Evolutionary conservation across 2,797 vertebrate genomes (phyloP).

Genomic region (Bovichtus variegatus): DNA sequence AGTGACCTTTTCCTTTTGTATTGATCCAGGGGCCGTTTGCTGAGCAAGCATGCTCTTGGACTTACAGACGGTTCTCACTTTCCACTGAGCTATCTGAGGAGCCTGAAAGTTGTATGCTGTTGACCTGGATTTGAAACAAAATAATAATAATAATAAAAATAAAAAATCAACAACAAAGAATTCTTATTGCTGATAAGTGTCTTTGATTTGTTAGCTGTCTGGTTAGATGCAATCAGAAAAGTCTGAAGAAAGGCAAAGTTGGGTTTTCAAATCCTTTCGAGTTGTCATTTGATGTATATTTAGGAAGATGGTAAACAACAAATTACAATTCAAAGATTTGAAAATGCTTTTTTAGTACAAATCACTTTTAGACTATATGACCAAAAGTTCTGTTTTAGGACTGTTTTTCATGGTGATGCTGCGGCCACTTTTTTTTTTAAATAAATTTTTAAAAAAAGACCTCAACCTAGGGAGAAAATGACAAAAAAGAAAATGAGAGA

Average conservation of each 20-base stretch:
- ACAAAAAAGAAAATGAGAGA: no score
- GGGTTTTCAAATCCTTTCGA: neutral
- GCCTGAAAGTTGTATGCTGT: conserved; percentile 71
- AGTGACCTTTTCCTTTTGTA: conserved; percentile 67
- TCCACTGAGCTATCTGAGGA: conserved; percentile 69
- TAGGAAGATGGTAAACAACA: neutral
- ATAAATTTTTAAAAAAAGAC: no score
- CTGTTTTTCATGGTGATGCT: no score
- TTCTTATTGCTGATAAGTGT: conserved; percentile 42
- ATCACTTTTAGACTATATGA: neutral
- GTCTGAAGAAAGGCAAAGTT: no score
- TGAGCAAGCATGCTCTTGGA: conserved; percentile 70
- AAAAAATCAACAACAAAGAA: conserved; percentile 76
- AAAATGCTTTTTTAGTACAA: neutral
- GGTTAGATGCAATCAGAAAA: neutral
- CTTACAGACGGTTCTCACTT: conserved; percentile 53
- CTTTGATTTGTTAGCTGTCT: conserved; percentile 33
- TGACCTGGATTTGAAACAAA: conserved; percentile 82
- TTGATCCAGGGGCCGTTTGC: conserved; percentile 70
- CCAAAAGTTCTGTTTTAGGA: no score
- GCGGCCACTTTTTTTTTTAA: no score
- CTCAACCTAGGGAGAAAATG: no score
- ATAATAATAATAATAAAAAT: conserved; percentile 71
- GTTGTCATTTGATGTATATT: neutral
- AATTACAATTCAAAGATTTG: neutral